phyloP scores from a whole-genome alignment of 2,888 invertebrate genomes.

The Tachina fera region DNA sequence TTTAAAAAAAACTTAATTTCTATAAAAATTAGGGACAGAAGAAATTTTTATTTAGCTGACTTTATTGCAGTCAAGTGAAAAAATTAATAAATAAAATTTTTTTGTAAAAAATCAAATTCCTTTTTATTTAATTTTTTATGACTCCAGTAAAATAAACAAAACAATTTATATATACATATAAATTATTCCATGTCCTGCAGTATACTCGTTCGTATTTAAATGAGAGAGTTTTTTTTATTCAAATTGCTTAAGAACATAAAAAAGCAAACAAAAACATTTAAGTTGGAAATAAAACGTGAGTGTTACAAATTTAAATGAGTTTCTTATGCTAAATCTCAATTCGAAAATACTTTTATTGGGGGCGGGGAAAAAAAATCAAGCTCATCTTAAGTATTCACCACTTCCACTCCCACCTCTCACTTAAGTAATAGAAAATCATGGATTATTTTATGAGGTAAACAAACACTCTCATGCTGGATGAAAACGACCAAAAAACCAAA shows the following conservation, averaged over 20 bases:
- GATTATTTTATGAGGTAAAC: conserved; percentile 10
- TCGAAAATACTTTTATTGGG: conserved; percentile 63
- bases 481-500: background rate
- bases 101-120: background rate
- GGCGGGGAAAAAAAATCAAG: conserved; percentile 27
- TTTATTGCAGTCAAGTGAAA: too few relatives aligned
- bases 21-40: too few relatives aligned
- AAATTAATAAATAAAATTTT: too few relatives aligned
- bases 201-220: conserved; percentile 1
- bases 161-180: conserved; percentile 53
- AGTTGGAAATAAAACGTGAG: conserved; percentile 67
- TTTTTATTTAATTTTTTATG: conserved; percentile 25
- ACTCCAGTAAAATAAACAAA: conserved; percentile 56
- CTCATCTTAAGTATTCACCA: background rate
- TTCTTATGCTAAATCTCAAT: conserved; percentile 69
- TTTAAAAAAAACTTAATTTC: too few relatives aligned
- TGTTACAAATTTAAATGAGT: conserved; percentile 71
- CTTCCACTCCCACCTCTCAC: background rate
- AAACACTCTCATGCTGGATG: background rate
- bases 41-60: too few relatives aligned
- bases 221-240: background rate
- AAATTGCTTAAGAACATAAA: background rate
- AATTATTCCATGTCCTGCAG: conserved; percentile 52
- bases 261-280: conserved; percentile 28
- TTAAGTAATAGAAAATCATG: conserved; percentile 17